A percentile compares a stretch with the other conserved stretches of the same genome.
phyloP scores from a whole-genome alignment of 2,797 vertebrate species.

The Gadopsis marmoratus region DNA sequence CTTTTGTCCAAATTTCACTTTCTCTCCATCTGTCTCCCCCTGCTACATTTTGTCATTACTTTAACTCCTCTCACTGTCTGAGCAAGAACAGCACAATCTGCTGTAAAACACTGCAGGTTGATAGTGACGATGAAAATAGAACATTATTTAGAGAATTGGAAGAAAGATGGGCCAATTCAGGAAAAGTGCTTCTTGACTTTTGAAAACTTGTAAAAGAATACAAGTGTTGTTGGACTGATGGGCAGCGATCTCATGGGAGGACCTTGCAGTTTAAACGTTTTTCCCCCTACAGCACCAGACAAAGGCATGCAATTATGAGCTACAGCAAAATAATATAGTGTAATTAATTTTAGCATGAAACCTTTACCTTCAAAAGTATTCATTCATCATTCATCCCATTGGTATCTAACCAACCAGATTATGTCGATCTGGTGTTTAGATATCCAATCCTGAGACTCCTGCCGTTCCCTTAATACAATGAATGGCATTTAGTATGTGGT shows the following conservation, averaged over 20 bases:
- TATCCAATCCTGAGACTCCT: slow-evolving; percentile 1
- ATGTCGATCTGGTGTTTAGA: slow-evolving; percentile 5
- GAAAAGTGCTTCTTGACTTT: slow-evolving; percentile 12
- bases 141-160: slow-evolving; percentile 13
- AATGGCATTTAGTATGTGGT: slow-evolving; percentile 17
- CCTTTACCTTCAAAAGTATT: background rate
- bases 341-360: background rate
- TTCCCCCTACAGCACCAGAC: slow-evolving; percentile 1
- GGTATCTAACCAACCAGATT: background rate
- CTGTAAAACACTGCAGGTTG: slow-evolving; percentile 2
- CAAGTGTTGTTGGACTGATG: slow-evolving; percentile 13
- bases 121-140: slow-evolving; percentile 13
- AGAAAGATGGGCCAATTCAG: slow-evolving; percentile 16
- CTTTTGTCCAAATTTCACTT: slow-evolving; percentile 43
- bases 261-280: slow-evolving; percentile 10
- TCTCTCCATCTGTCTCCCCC: slow-evolving; percentile 12
- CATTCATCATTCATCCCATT: background rate
- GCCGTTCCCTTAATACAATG: background rate
- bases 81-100: slow-evolving; percentile 26
- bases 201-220: background rate
- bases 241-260: slow-evolving; percentile 23
- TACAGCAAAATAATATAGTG: background rate
- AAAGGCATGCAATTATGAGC: slow-evolving; percentile 3
- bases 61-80: slow-evolving; percentile 34
- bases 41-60: slow-evolving; percentile 53